phyloP scores from a whole-genome alignment of 2,888 invertebrate genomes.

The Nomada fucata region DNA sequence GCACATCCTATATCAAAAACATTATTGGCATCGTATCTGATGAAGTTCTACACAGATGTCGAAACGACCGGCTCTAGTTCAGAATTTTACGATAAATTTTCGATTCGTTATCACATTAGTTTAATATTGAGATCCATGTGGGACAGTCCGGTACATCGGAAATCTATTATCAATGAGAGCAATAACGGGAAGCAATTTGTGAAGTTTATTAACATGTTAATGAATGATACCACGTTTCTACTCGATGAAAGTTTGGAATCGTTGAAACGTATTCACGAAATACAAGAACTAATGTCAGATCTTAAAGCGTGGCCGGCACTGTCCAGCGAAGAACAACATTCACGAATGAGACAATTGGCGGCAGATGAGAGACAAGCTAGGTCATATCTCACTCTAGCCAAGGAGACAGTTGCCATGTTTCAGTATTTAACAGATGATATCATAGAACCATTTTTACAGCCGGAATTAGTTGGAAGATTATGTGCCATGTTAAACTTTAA shows the following conservation, averaged over 20 bases:
- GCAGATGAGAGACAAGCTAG: conserved; percentile 95
- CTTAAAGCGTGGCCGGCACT: conserved; percentile 88
- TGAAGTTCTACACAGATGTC: conserved; percentile 99
- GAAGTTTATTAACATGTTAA: conserved; percentile 98
- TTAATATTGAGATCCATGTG: conserved; percentile 98
- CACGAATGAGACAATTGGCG: conserved; percentile 90
- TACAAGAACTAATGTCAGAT: conserved; percentile 93
- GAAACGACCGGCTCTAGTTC: conserved; percentile 99
- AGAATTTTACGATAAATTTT: conserved; percentile 99
- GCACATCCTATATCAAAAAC: conserved; percentile 93
- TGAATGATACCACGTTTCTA: conserved; percentile 99
- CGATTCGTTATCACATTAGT: conserved; percentile 98
- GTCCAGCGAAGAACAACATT: conserved; percentile 89
- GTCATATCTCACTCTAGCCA: conserved; percentile 95
- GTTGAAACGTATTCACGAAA: conserved; percentile 93
- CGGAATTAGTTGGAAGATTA: conserved; percentile 96
- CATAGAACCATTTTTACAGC: conserved; percentile 96
- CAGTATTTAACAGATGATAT: conserved; percentile 98
- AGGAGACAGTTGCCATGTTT: conserved; percentile 99
- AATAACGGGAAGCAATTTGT: conserved; percentile 96
- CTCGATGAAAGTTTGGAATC: conserved; percentile 98
- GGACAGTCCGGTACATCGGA: conserved; percentile 94
- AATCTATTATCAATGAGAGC: conserved; percentile 96
- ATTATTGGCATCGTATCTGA: conserved; percentile 93
- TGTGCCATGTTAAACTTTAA: conserved; percentile 99